Conservation (phyloP, 2,113 vertebrate species). For the Beaufortia kweichowensis region DNA sequence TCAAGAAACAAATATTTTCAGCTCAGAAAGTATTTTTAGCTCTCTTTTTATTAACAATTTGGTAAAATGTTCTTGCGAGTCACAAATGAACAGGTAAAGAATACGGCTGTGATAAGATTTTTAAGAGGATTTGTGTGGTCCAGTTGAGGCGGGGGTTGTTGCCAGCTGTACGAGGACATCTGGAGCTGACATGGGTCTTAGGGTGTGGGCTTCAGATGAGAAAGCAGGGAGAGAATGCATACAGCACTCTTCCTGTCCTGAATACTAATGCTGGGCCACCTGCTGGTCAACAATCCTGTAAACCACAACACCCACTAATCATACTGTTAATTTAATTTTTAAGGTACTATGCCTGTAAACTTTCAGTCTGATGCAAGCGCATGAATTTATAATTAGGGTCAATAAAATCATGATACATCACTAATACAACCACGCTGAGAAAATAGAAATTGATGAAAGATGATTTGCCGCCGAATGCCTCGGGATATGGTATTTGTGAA, state of each 20-base stretch:
- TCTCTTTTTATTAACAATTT: constrained; percentile 32
- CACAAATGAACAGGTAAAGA: neutral
- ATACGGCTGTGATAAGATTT: neutral
- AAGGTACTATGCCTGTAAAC: neutral
- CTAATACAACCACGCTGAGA: constrained; percentile 6
- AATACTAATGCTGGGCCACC: constrained; percentile 46
- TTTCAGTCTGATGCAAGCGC: neutral
- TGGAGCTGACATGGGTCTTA: constrained; percentile 46
- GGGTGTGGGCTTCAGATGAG: constrained; percentile 37
- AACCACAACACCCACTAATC: neutral
- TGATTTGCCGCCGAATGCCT: constrained; percentile 2
- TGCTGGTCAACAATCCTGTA: constrained; percentile 13
- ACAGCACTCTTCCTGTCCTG: constrained; percentile 26
- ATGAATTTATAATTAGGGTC: constrained; percentile 27
- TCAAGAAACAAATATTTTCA: constrained; percentile 46
- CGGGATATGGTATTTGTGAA: neutral
- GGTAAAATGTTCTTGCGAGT: neutral
- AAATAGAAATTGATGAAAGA: constrained; percentile 18
- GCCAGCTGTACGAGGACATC: constrained; percentile 60
- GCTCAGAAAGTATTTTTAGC: too few relatives aligned
- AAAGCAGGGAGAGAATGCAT: constrained; percentile 32
- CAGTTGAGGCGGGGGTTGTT: constrained; percentile 33
- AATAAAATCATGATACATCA: neutral
- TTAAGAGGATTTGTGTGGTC: constrained; percentile 25
- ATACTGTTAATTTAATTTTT: constrained; percentile 8